Evolutionary conservation across 2,888 invertebrate species (phyloP).

Genomic region (Papilio gigon): DNA sequence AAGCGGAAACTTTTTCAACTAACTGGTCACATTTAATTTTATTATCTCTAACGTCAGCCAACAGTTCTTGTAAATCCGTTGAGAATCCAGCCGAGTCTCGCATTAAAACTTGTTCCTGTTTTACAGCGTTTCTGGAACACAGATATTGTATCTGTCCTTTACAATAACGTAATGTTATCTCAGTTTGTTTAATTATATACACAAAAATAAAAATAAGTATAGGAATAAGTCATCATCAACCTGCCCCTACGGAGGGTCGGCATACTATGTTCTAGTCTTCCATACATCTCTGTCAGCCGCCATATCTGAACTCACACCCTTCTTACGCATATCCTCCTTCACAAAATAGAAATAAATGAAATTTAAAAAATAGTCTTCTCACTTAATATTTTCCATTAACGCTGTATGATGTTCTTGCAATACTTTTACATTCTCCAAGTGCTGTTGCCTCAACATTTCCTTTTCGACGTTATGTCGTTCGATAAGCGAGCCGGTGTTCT

Average conservation of each 20-base stretch:
- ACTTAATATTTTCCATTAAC: constrained; percentile 83
- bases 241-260: too few species aligned
- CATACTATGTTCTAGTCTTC: too few species aligned
- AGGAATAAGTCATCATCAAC: too few species aligned
- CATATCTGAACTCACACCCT: too few species aligned
- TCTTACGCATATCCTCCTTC: too few species aligned
- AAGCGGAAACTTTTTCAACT: constrained; percentile 72
- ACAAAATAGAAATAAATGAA: too few species aligned
- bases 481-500: constrained; percentile 72
- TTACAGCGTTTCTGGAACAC: constrained; percentile 73
- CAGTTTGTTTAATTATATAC: too few species aligned
- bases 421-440: constrained; percentile 72
- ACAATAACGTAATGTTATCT: too few species aligned
- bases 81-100: constrained; percentile 78
- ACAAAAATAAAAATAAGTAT: too few species aligned
- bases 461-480: constrained; percentile 74
- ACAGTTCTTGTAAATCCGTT: constrained; percentile 73
- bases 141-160: too few species aligned
- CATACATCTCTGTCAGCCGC: too few species aligned
- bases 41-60: constrained; percentile 76
- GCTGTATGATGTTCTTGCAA: constrained; percentile 78
- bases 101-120: constrained; percentile 77
- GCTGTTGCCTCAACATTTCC: constrained; percentile 71
- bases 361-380: constrained; percentile 40
- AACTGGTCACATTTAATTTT: constrained; percentile 73